These are phyloP conservation scores for Mormoops blainvillei DNA, from an alignment of 2,113 vertebrate genomes.

Conservation along the genomic window DNA sequence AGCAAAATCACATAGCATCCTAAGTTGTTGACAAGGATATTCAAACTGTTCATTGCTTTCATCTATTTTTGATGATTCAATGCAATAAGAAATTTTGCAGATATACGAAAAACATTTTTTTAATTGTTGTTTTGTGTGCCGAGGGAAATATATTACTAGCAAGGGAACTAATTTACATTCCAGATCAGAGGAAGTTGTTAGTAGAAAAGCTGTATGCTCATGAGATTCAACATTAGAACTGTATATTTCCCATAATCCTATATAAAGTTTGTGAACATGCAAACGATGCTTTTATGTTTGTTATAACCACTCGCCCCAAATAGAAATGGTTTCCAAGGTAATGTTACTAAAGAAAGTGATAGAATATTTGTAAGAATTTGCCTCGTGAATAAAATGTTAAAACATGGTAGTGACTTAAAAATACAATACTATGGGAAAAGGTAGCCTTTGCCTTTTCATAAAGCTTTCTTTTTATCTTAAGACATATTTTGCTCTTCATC, in stretches of 20 bases:
- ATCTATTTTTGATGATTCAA: slow-evolving; percentile 57
- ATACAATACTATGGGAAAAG: slow-evolving; percentile 49
- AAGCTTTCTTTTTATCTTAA: slow-evolving; percentile 69
- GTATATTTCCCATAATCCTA: slow-evolving; percentile 64
- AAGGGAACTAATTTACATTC: slow-evolving; percentile 68
- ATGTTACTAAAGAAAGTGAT: slow-evolving; percentile 52
- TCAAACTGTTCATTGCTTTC: slow-evolving; percentile 29
- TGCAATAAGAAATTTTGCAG: slow-evolving; percentile 27
- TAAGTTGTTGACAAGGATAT: slow-evolving; percentile 35
- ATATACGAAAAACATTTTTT: slow-evolving; percentile 53
- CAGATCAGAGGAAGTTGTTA: slow-evolving; percentile 53
- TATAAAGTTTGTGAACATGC: slow-evolving; percentile 56
- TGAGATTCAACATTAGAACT: slow-evolving; percentile 68
- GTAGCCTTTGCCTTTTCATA: slow-evolving; percentile 28
- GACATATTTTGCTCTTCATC: slow-evolving; percentile 64
- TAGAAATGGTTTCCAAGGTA: slow-evolving; percentile 56
- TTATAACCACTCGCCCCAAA: slow-evolving; percentile 36
- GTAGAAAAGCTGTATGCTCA: slow-evolving; percentile 46
- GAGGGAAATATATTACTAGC: slow-evolving; percentile 74
- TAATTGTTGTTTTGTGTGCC: slow-evolving; percentile 54
- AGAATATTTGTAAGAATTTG: slow-evolving; percentile 50
- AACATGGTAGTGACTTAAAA: slow-evolving; percentile 48
- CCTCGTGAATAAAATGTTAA: slow-evolving; percentile 72
- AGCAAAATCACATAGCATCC: neutral
- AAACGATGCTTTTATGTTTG: slow-evolving; percentile 48